Evolutionary conservation across 2,888 invertebrate genomes (phyloP).

Genomic region (Synanthedon myopaeformis): DNA sequence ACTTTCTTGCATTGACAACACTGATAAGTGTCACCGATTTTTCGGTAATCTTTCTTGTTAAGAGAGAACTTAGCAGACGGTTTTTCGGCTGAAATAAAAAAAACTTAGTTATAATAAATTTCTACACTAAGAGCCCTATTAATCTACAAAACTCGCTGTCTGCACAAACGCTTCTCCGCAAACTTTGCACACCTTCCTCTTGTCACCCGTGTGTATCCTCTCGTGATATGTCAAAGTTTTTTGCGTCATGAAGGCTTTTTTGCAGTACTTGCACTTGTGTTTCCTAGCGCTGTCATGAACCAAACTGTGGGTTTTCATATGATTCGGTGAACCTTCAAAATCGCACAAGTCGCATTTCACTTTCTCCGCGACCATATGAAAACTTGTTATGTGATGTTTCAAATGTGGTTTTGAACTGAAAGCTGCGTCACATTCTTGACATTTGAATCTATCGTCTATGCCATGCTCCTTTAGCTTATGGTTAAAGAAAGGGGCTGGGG

Average conservation of each 20-base stretch:
- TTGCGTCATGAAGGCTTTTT: conserved; percentile 54
- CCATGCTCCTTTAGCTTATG: too few relatives aligned
- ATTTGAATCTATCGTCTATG: background rate
- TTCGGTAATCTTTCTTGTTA: too few relatives aligned
- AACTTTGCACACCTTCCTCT: conserved; percentile 45
- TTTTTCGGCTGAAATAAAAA: too few relatives aligned
- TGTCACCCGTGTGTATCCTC: conserved; percentile 57
- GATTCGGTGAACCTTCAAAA: conserved; percentile 22
- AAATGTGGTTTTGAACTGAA: too few relatives aligned
- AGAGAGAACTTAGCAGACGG: too few relatives aligned
- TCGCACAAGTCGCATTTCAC: conserved; percentile 43
- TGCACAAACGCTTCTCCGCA: conserved; percentile 58
- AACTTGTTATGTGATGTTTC: conserved; percentile 43
- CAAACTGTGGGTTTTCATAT: background rate
- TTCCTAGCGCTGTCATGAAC: conserved; percentile 35
- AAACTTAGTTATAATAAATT: too few relatives aligned
- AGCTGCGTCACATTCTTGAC: background rate
- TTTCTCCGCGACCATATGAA: conserved; percentile 48
- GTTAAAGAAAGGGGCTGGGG: too few relatives aligned
- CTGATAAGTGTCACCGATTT: too few relatives aligned
- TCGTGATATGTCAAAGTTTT: conserved; percentile 58
- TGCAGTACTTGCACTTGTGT: conserved; percentile 65
- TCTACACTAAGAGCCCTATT: too few relatives aligned
- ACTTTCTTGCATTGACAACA: too few relatives aligned
- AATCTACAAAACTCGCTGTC: conserved; percentile 38